phyloP scores from a whole-genome alignment of 2,113 vertebrate species.

The Syngnathus scovelli region DNA sequence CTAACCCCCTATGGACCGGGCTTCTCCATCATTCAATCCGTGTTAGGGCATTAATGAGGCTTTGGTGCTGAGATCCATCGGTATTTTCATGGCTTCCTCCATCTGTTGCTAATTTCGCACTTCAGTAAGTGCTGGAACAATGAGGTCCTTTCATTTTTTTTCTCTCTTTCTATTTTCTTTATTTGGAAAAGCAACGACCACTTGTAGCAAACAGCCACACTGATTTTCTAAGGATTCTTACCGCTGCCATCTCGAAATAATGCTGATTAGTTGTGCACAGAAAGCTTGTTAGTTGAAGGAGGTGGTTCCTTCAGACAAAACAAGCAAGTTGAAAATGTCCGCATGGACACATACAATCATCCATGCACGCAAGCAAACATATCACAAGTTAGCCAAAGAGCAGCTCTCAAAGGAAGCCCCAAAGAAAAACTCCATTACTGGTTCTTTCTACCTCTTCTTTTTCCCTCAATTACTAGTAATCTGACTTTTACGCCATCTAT shows the following conservation, averaged over 20 bases:
- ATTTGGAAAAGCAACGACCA: not conserved
- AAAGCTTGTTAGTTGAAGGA: slow-evolving; percentile 5
- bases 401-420: slow-evolving; percentile 22
- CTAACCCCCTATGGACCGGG: slow-evolving; percentile 23
- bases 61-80: slow-evolving; percentile 43
- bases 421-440: slow-evolving; percentile 36
- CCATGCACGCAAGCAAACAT: not conserved
- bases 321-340: not conserved
- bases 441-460: slow-evolving; percentile 19
- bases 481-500: slow-evolving; percentile 27
- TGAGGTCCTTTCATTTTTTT: slow-evolving; percentile 22
- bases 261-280: slow-evolving; percentile 1
- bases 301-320: slow-evolving; percentile 1
- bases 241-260: not conserved
- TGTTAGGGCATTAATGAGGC: slow-evolving; percentile 43
- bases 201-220: not conserved
- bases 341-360: not conserved
- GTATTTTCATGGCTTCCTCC: slow-evolving; percentile 38
- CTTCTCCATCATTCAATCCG: slow-evolving; percentile 43
- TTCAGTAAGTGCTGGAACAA: slow-evolving; percentile 22
- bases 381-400: slow-evolving; percentile 18
- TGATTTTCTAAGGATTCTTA: not conserved
- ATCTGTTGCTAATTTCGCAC: slow-evolving; percentile 38
- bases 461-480: slow-evolving; percentile 45
- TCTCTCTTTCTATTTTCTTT: slow-evolving; percentile 3